Conservation (phyloP, 92 coral and sea anemone genomes). For the Palythoa caribaeorum region DNA sequence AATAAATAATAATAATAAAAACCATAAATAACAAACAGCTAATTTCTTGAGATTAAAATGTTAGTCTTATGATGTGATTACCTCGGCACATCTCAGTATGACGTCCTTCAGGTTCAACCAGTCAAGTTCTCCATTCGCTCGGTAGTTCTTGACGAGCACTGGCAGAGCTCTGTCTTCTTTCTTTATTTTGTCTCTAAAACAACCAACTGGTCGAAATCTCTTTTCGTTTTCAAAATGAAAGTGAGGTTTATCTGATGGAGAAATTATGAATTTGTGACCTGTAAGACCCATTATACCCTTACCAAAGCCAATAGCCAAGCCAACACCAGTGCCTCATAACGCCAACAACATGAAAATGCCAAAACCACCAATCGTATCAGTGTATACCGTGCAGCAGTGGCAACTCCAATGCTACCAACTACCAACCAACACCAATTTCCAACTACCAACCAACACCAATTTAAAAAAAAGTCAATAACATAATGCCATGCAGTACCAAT, state of each 20-base stretch:
- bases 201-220: conserved; percentile 17
- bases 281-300: background rate
- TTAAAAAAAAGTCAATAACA: too few species aligned
- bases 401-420: too few species aligned
- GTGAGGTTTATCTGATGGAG: conserved; percentile 9
- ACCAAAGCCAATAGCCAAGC: background rate
- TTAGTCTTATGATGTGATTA: background rate
- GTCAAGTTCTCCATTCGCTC: conserved; percentile 14
- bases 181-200: conserved; percentile 1
- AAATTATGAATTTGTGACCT: background rate
- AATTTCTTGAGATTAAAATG: too few species aligned
- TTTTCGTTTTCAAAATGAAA: conserved; percentile 5
- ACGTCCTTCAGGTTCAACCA: conserved; percentile 12
- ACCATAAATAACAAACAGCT: too few species aligned
- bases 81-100: conserved; percentile 21
- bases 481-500: too few species aligned
- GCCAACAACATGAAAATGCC: too few species aligned
- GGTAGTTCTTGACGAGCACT: conserved; percentile 15
- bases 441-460: too few species aligned
- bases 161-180: conserved; percentile 24
- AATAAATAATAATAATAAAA: too few species aligned
- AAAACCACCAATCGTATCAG: too few species aligned
- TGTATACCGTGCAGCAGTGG: too few species aligned
- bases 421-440: too few species aligned
- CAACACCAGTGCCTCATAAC: background rate